A percentile compares a stretch with the other conserved stretches of the same genome.
Evolutionary conservation across 2,888 invertebrate species (phyloP).

Genomic region (Scaptodrosophila latifasciaeformis): DNA sequence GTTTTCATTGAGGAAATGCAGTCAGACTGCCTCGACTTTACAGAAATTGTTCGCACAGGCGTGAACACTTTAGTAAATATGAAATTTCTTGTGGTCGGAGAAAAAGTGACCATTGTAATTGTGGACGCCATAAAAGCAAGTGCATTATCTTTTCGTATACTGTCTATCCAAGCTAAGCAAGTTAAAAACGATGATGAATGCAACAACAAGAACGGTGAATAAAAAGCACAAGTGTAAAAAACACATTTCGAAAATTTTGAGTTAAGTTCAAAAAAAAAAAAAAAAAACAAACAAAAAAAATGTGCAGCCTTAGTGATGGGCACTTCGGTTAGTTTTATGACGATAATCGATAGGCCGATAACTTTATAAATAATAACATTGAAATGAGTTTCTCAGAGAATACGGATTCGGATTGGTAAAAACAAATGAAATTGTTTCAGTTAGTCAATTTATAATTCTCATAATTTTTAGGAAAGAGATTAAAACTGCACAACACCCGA

Average conservation of each 20-base stretch:
- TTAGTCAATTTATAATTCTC: neutral
- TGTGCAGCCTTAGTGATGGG: too few relatives aligned
- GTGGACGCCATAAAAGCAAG: conserved; percentile 41
- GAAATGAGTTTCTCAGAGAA: conserved; percentile 71
- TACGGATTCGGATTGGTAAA: conserved; percentile 69
- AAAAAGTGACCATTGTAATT: conserved; percentile 26
- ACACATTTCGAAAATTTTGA: too few relatives aligned
- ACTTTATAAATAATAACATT: conserved; percentile 12
- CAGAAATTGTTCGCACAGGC: conserved; percentile 25
- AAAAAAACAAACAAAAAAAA: too few relatives aligned
- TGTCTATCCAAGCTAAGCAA: too few relatives aligned
- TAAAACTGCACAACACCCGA: conserved; percentile 37
- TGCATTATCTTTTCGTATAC: conserved; percentile 33
- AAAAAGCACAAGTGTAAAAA: neutral
- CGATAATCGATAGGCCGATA: too few relatives aligned
- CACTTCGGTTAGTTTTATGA: too few relatives aligned
- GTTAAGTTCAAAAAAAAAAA: too few relatives aligned
- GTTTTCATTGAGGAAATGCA: conserved; percentile 34
- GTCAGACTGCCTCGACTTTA: conserved; percentile 23
- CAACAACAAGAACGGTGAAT: neutral
- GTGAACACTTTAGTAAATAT: conserved; percentile 28
- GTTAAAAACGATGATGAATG: too few relatives aligned
- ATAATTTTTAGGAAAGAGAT: conserved; percentile 60
- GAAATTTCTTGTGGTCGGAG: conserved; percentile 26
- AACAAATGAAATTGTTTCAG: neutral